These are phyloP conservation scores for Lymantria monacha DNA, from an alignment of 2,888 invertebrate species.

Conservation along the genomic window DNA sequence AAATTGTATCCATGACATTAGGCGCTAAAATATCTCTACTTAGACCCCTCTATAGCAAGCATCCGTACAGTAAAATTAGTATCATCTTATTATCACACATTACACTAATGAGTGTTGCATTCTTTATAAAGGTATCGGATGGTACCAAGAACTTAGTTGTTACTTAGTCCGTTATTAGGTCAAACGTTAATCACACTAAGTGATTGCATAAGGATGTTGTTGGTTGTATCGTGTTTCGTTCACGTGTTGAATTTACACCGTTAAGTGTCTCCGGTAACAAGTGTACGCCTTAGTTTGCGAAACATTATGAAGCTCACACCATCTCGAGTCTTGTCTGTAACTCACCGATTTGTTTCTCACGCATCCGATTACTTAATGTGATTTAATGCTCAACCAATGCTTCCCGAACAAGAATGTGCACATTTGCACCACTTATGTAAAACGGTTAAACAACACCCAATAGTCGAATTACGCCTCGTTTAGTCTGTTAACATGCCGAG, in stretches of 20 bases:
- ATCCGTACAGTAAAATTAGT: too few species aligned
- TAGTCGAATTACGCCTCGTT: conserved; percentile 19
- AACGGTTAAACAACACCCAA: conserved; percentile 12
- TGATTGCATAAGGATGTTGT: conserved; percentile 42
- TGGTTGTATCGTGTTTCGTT: conserved; percentile 46
- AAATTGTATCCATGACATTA: too few species aligned
- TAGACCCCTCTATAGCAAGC: too few species aligned
- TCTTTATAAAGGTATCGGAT: conserved; percentile 12
- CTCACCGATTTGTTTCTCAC: conserved; percentile 52
- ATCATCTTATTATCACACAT: too few species aligned
- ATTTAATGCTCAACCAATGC: conserved; percentile 35
- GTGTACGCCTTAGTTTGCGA: conserved; percentile 40
- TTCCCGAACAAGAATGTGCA: conserved; percentile 15
- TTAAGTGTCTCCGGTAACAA: conserved; percentile 43
- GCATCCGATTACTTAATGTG: conserved; percentile 44
- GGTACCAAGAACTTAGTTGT: conserved; percentile 31
- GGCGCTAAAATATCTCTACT: too few species aligned
- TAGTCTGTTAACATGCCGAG: conserved; percentile 19
- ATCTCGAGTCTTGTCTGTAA: conserved; percentile 45
- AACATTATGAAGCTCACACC: conserved; percentile 24
- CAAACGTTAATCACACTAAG: conserved; percentile 45
- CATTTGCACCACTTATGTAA: conserved; percentile 22
- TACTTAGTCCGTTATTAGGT: conserved; percentile 42
- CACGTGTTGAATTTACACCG: conserved; percentile 46
- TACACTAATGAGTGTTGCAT: not conserved